Evolutionary conservation across 2,113 vertebrate species (phyloP).

Genomic region (Alligator mississippiensis): DNA sequence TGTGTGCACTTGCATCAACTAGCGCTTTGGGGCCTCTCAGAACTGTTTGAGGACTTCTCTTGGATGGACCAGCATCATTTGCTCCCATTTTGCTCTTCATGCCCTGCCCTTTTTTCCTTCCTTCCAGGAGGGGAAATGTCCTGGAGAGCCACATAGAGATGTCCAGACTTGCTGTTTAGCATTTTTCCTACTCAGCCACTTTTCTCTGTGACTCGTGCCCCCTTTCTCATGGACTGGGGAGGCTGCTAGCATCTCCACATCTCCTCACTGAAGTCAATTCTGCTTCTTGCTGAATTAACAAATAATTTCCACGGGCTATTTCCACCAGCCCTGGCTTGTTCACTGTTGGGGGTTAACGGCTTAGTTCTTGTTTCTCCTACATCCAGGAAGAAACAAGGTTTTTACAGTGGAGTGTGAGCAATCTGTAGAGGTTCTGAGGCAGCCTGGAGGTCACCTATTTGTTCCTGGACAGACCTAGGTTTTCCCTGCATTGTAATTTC

Average conservation of each 20-base stretch:
- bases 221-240: background rate
- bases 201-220: rapidly evolving
- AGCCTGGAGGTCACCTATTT: conserved; percentile 28
- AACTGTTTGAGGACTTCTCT: no score
- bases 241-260: background rate
- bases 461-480: conserved; percentile 14
- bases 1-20: background rate
- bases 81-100: background rate
- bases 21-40: background rate
- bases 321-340: background rate
- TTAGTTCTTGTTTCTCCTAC: background rate
- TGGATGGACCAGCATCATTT: background rate
- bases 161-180: background rate
- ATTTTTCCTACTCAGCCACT: background rate
- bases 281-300: background rate
- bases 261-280: background rate
- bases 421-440: conserved; percentile 16
- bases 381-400: conserved; percentile 14
- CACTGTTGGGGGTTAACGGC: background rate
- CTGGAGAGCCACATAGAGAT: background rate
- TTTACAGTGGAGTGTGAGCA: background rate
- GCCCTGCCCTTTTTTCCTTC: rapidly evolving
- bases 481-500: conserved; percentile 32
- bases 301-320: background rate
- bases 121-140: no score